Conservation (phyloP, 2,797 vertebrate species). For the Monodelphis domestica region DNA sequence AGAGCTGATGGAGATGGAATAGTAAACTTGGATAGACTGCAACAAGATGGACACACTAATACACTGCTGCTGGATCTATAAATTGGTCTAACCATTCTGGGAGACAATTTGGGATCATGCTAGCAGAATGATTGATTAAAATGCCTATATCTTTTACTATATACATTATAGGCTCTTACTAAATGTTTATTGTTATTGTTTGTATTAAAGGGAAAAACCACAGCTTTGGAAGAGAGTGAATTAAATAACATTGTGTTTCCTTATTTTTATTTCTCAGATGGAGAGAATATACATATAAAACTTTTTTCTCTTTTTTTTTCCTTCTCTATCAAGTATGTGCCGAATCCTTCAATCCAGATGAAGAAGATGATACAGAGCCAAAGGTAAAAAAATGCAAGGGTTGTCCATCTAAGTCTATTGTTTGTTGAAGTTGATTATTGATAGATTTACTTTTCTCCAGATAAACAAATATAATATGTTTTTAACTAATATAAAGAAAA, state of each 20-base stretch:
- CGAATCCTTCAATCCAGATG: constrained; percentile 97
- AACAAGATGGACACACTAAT: background rate
- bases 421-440: background rate
- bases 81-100: background rate
- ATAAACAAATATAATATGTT: background rate
- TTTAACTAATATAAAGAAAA: constrained; percentile 39
- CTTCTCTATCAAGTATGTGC: constrained; percentile 91
- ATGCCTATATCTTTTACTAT: background rate
- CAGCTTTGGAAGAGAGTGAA: constrained; percentile 38
- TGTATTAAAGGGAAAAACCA: background rate
- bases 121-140: background rate
- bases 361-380: constrained; percentile 96
- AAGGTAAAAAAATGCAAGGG: constrained; percentile 83
- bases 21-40: background rate
- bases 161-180: background rate
- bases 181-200: background rate
- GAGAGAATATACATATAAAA: constrained; percentile 54
- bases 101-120: background rate
- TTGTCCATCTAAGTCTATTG: background rate
- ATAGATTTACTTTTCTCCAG: background rate
- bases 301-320: constrained; percentile 65
- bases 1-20: background rate
- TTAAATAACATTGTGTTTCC: constrained; percentile 42
- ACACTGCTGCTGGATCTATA: background rate
- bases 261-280: constrained; percentile 51